A percentile compares a stretch with the other conserved stretches of the same genome.
These are phyloP conservation scores for Pomacea canaliculata DNA, from an alignment of 2,888 invertebrate species.

Conservation along the genomic window DNA sequence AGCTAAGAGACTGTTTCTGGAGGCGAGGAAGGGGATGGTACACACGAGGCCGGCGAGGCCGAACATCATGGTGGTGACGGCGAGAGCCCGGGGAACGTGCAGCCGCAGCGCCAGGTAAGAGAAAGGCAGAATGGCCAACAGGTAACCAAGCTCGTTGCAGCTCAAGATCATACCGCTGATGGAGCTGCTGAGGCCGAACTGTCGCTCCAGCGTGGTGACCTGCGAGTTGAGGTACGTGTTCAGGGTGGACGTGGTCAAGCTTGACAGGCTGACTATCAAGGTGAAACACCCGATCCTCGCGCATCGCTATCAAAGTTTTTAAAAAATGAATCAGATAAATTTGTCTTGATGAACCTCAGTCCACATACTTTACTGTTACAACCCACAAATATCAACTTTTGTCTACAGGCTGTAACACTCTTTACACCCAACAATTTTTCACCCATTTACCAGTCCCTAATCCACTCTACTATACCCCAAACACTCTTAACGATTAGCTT, in stretches of 20 bases:
- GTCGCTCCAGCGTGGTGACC: slow-evolving; percentile 58
- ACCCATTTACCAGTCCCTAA: no score
- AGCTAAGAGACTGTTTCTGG: slow-evolving; percentile 18
- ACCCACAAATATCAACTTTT: no score
- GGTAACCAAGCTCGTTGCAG: slow-evolving; percentile 59
- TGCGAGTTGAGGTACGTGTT: slow-evolving; percentile 48
- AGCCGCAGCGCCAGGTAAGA: slow-evolving; percentile 41
- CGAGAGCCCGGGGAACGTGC: slow-evolving; percentile 49
- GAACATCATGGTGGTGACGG: slow-evolving; percentile 41
- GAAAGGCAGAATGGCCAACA: slow-evolving; percentile 42
- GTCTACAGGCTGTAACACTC: no score
- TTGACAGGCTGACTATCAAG: slow-evolving; percentile 36
- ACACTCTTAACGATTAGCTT: no score
- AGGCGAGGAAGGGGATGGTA: slow-evolving; percentile 46
- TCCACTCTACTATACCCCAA: no score
- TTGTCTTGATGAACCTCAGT: no score
- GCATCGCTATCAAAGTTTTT: slow-evolving; percentile 27
- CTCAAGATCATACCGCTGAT: slow-evolving; percentile 56
- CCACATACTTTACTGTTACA: no score
- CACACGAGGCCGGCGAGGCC: slow-evolving; percentile 51
- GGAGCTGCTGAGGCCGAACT: slow-evolving; percentile 58
- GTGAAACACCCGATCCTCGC: slow-evolving; percentile 44
- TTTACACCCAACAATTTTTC: no score
- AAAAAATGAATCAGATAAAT: no score
- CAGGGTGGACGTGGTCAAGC: slow-evolving; percentile 42